A percentile compares a stretch with the other conserved stretches of the same genome.
phyloP scores from a whole-genome alignment of 2,113 vertebrate genomes.

The Speoplatyrhinus poulsoni region DNA sequence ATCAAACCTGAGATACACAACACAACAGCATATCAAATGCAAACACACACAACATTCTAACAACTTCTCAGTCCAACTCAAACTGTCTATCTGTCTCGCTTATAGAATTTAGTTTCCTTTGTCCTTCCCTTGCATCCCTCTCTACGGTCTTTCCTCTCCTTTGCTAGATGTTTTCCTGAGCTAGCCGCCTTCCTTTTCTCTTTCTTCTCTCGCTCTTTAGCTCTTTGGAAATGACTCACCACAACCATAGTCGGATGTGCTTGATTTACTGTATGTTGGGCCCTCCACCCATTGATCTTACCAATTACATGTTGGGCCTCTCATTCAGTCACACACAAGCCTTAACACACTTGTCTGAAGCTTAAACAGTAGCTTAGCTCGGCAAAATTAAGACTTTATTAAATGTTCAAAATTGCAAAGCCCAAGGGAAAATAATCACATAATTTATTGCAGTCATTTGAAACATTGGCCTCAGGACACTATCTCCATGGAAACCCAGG shows the following conservation, averaged over 20 bases:
- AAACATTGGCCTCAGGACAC: slow-evolving; percentile 9
- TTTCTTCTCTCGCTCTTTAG: slow-evolving; percentile 18
- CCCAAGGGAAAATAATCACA: slow-evolving; percentile 17
- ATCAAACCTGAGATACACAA: slow-evolving; percentile 7
- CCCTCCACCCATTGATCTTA: slow-evolving; percentile 40
- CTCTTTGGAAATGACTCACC: slow-evolving; percentile 24
- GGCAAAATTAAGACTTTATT: slow-evolving; percentile 40
- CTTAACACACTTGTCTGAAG: slow-evolving; percentile 22
- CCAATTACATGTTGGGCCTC: slow-evolving; percentile 39
- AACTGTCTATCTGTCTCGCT: slow-evolving; percentile 35
- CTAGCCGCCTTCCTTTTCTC: background rate
- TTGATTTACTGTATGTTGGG: slow-evolving; percentile 40
- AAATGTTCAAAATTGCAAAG: slow-evolving; percentile 44
- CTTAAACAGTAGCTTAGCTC: slow-evolving; percentile 28
- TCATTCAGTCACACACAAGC: background rate
- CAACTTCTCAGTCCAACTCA: slow-evolving; percentile 18
- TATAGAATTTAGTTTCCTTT: slow-evolving; percentile 44
- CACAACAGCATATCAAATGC: slow-evolving; percentile 9
- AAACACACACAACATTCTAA: slow-evolving; percentile 1
- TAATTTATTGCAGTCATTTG: slow-evolving; percentile 30
- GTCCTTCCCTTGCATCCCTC: slow-evolving; percentile 6
- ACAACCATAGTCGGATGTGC: slow-evolving; percentile 35
- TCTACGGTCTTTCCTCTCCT: slow-evolving; percentile 21
- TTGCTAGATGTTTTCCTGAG: slow-evolving; percentile 17
- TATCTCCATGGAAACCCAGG: slow-evolving; percentile 46